A percentile compares a stretch with the other conserved stretches of the same genome.
Evolutionary conservation across 2,797 vertebrate genomes (phyloP).

Genomic region (Acanthurus leucopareius): DNA sequence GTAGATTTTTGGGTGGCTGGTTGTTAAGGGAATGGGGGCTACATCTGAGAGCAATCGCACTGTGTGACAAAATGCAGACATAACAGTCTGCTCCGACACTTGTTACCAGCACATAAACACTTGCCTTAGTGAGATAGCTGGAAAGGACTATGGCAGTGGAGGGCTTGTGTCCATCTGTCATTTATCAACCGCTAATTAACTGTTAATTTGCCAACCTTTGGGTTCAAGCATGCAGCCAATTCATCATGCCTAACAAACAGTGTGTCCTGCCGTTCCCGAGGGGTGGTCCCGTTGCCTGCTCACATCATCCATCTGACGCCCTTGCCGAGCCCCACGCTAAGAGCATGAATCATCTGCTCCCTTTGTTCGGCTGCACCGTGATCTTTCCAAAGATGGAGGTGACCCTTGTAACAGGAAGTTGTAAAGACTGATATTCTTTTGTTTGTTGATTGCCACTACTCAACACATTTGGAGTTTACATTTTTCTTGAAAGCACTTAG

Average conservation of each 20-base stretch:
- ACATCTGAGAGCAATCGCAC: conserved; percentile 84
- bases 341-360: conserved; percentile 57
- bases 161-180: conserved; percentile 83
- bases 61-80: conserved; percentile 88
- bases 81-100: conserved; percentile 87
- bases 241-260: conserved; percentile 85
- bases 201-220: conserved; percentile 89
- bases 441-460: conserved; percentile 50
- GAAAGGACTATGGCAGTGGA: conserved; percentile 74
- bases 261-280: conserved; percentile 64
- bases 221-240: conserved; percentile 88
- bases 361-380: conserved; percentile 32
- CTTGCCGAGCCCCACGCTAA: conserved; percentile 7
- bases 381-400: conserved; percentile 47
- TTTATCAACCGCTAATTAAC: conserved; percentile 92
- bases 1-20: conserved; percentile 24
- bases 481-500: conserved; percentile 25
- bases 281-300: conserved; percentile 68
- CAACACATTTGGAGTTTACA: conserved; percentile 30
- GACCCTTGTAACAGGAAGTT: conserved; percentile 27
- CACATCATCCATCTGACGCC: conserved; percentile 38
- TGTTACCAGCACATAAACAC: conserved; percentile 92
- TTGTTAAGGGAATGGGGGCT: conserved; percentile 34
- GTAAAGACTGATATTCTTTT: conserved; percentile 6
- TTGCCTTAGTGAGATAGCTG: conserved; percentile 83